Evolutionary conservation across 2,888 invertebrate species (phyloP).

Genomic region (Tinea semifulvella): DNA sequence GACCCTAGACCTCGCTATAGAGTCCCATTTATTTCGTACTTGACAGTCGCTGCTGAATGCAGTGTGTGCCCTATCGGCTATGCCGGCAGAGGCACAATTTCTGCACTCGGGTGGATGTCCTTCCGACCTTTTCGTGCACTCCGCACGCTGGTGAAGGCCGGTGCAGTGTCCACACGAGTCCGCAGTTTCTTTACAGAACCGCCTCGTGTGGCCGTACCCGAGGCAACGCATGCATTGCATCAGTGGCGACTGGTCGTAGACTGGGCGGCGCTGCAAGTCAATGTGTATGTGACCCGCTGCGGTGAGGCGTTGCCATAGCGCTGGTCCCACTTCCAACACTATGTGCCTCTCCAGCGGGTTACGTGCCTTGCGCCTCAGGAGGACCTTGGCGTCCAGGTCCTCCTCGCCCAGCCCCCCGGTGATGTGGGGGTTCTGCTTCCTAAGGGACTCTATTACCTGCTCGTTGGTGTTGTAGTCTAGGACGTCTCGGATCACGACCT

Average conservation of each 20-base stretch:
- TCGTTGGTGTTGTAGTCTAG: slow-evolving; percentile 17
- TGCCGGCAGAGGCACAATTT: slow-evolving; percentile 17
- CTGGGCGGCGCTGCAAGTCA: slow-evolving; percentile 2
- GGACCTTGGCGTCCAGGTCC: slow-evolving; percentile 14
- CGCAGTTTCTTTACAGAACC: slow-evolving; percentile 19
- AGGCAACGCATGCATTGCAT: too few relatives aligned
- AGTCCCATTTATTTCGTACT: slow-evolving; percentile 21
- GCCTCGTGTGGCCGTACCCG: slow-evolving; percentile 23
- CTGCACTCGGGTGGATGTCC: slow-evolving; percentile 13
- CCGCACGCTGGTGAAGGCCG: slow-evolving; percentile 16
- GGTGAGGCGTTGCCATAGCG: slow-evolving; percentile 17
- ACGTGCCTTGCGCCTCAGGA: slow-evolving; percentile 21
- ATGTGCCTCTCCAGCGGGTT: slow-evolving; percentile 21
- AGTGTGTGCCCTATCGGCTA: slow-evolving; percentile 4
- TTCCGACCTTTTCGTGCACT: slow-evolving; percentile 13
- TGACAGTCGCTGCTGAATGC: slow-evolving; percentile 18
- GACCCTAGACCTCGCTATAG: slow-evolving; percentile 19
- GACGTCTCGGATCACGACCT: slow-evolving; percentile 16
- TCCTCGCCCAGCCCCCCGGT: not conserved
- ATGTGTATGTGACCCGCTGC: slow-evolving; percentile 6
- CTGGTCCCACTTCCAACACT: slow-evolving; percentile 20
- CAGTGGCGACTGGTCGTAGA: slow-evolving; percentile 16
- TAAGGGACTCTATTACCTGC: slow-evolving; percentile 15
- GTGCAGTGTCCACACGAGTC: slow-evolving; percentile 23
- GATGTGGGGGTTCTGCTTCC: slow-evolving; percentile 17